Percentiles rank a stretch among this genome's conserved stretches.
Evolutionary conservation across 1,140 invertebrate genomes (phyloP).

Genomic region (Gonioctena quinquepunctata): DNA sequence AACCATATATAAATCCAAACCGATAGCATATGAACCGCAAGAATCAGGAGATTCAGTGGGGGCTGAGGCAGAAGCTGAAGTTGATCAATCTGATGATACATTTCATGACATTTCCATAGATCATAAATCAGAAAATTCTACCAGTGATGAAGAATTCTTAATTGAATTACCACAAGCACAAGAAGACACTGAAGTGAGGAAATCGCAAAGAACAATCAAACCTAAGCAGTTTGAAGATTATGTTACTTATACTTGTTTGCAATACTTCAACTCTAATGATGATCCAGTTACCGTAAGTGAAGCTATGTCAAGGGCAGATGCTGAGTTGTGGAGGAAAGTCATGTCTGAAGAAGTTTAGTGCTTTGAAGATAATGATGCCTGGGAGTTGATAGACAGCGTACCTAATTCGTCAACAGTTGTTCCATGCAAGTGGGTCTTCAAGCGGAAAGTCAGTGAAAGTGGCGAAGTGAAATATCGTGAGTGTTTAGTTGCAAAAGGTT

Average conservation of each 20-base stretch:
- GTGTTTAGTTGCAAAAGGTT: conserved; percentile 51
- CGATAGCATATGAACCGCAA: neutral
- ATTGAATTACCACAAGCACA: neutral
- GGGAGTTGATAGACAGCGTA: conserved; percentile 39
- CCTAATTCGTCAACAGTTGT: conserved; percentile 33
- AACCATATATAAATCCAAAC: neutral
- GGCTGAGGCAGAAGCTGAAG: neutral
- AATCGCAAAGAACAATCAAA: neutral
- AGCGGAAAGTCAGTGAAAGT: conserved; percentile 43
- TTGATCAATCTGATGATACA: neutral
- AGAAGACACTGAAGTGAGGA: neutral
- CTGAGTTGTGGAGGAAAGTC: conserved; percentile 28
- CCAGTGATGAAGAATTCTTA: neutral
- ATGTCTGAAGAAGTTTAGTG: conserved; percentile 38
- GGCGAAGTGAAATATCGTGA: conserved; percentile 40
- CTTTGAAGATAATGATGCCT: conserved; percentile 51
- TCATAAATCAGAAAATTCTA: neutral
- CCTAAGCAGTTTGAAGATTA: neutral
- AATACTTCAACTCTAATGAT: neutral
- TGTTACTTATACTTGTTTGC: neutral
- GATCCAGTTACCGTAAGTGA: conserved; percentile 28
- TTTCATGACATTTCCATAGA: conserved; percentile 2
- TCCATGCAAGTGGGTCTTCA: conserved; percentile 54
- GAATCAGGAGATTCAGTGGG: conserved; percentile 4
- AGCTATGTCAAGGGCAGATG: conserved; percentile 26